A percentile compares a stretch with the other conserved stretches of the same genome.
These are phyloP conservation scores for Thermophis baileyi DNA, from an alignment of 2,113 vertebrate genomes.

Conservation along the genomic window DNA sequence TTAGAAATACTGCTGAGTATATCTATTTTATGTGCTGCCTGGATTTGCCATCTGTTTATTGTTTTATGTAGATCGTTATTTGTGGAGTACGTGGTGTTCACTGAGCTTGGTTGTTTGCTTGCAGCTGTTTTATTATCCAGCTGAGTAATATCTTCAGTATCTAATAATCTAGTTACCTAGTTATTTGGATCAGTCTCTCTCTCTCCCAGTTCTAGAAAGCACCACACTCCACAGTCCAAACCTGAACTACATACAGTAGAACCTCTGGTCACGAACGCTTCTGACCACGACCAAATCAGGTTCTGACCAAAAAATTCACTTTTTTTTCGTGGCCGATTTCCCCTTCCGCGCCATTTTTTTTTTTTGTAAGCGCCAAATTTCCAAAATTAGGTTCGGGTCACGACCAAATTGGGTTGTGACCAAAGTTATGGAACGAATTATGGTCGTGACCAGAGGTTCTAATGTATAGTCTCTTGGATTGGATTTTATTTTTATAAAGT, in stretches of 20 bases:
- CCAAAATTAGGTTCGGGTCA: too few relatives aligned
- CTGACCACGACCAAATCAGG: too few relatives aligned
- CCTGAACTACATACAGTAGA: not conserved
- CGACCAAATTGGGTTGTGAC: too few relatives aligned
- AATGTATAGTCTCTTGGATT: not conserved
- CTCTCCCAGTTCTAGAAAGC: not conserved
- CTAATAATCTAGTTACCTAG: not conserved
- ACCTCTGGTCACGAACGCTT: too few relatives aligned
- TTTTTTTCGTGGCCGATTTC: too few relatives aligned
- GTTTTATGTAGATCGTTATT: not conserved
- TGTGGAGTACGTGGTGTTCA: not conserved
- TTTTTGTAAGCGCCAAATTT: too few relatives aligned
- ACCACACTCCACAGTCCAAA: not conserved
- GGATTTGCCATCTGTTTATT: not conserved
- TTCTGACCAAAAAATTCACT: too few relatives aligned
- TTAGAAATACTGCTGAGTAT: not conserved
- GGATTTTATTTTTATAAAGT: not conserved
- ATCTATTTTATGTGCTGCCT: not conserved
- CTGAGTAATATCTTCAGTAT: not conserved
- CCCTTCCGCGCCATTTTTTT: too few relatives aligned
- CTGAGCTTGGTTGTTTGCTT: not conserved
- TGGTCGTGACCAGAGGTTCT: too few relatives aligned
- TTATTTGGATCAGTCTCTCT: not conserved
- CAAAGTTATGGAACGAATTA: too few relatives aligned
- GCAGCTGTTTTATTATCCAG: not conserved